A percentile compares a stretch with the other conserved stretches of the same genome.
These are phyloP conservation scores for Rhopalosiphum nymphaeae DNA, from an alignment of 2,888 invertebrate species.

Conservation along the genomic window DNA sequence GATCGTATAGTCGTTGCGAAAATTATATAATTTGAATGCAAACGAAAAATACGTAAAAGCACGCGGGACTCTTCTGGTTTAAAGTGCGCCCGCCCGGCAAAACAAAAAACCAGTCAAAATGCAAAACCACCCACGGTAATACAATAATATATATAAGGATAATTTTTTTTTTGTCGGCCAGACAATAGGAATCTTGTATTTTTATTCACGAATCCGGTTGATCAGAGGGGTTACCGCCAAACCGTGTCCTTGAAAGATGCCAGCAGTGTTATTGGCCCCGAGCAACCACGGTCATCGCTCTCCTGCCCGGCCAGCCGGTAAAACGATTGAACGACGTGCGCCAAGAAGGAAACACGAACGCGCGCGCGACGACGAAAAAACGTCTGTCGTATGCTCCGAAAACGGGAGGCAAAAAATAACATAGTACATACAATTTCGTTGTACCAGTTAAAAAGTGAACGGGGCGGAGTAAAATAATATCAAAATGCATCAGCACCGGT, in stretches of 20 bases:
- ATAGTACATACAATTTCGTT: neutral
- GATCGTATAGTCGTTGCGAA: neutral
- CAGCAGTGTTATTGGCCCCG: slow-evolving; percentile 63
- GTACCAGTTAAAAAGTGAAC: slow-evolving; percentile 50
- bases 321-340: slow-evolving; percentile 16
- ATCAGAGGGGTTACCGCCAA: slow-evolving; percentile 53
- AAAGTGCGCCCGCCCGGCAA: slow-evolving; percentile 28
- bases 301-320: slow-evolving; percentile 43
- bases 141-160: neutral
- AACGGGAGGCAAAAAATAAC: slow-evolving; percentile 23
- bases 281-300: slow-evolving; percentile 64
- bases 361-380: slow-evolving; percentile 15
- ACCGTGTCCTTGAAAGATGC: slow-evolving; percentile 64
- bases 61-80: neutral
- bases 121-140: slow-evolving; percentile 16
- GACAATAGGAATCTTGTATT: slow-evolving; percentile 60
- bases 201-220: slow-evolving; percentile 53
- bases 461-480: slow-evolving; percentile 32
- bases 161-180: slow-evolving; percentile 30
- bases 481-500: slow-evolving; percentile 48
- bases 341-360: slow-evolving; percentile 25
- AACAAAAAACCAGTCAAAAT: slow-evolving; percentile 43
- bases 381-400: neutral
- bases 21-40: neutral
- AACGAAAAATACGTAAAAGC: neutral